These are phyloP conservation scores for Pecten maximus DNA, from an alignment of 2,888 invertebrate genomes.

Conservation along the genomic window DNA sequence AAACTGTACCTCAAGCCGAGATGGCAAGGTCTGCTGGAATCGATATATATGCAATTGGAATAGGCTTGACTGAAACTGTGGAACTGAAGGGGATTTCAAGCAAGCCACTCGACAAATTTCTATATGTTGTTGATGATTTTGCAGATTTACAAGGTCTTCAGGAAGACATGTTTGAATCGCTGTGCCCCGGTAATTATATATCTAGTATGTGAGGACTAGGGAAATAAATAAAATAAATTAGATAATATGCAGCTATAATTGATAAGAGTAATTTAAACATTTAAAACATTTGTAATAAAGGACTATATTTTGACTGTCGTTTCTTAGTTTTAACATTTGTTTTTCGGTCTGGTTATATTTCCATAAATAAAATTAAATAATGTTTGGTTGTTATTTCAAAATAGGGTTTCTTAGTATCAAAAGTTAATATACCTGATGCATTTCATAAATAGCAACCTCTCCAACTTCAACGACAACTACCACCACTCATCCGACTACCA, in stretches of 20 bases:
- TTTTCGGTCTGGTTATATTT: too few species aligned
- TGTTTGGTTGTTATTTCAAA: too few species aligned
- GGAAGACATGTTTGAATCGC: constrained; percentile 60
- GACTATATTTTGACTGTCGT: too few species aligned
- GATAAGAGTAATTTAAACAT: too few species aligned
- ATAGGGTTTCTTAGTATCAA: too few species aligned
- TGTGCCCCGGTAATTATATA: constrained; percentile 63
- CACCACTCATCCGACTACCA: neutral
- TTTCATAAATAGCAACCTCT: neutral
- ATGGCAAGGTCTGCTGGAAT: constrained; percentile 68
- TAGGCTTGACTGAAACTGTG: constrained; percentile 72
- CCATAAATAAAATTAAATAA: too few species aligned
- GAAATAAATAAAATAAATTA: too few species aligned
- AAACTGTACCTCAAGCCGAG: constrained; percentile 72
- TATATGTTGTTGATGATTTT: constrained; percentile 71
- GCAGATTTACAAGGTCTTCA: constrained; percentile 65
- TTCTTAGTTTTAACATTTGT: too few species aligned
- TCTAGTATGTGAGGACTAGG: too few species aligned
- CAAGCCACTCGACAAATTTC: constrained; percentile 65
- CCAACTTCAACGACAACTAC: neutral
- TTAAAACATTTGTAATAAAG: too few species aligned
- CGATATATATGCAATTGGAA: constrained; percentile 74
- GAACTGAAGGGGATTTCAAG: constrained; percentile 77
- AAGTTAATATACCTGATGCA: too few species aligned
- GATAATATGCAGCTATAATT: too few species aligned